Evolutionary conservation across 2,113 vertebrate genomes (phyloP), one percentile per base, ranked within the genome.

Genomic region (Cinclus mexicanus): DNA sequence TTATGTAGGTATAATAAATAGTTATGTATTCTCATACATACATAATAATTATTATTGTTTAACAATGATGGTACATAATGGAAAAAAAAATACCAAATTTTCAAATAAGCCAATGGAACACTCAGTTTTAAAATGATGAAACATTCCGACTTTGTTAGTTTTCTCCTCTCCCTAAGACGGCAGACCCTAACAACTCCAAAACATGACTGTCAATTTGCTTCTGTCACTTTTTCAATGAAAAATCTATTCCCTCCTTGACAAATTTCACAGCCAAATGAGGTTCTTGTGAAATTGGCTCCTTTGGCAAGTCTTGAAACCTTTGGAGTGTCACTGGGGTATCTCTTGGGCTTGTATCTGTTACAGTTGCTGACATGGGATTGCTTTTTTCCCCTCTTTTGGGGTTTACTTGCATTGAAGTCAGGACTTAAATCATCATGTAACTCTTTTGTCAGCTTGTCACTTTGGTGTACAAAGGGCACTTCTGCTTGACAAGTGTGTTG

Each of bases 401-500:
- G 25, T 53, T 76, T 91, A 49, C 70, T 55, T 44, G 35, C 41
- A 25, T 19, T 46, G 56, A 72, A 89, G 75, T 80, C 56, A 81
- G 80, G 61, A 84, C 50, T 91, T 71, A 90, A 86, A 79, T 75
- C 82, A 93, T 47, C 49, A 24, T 41, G 55, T 61, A 94, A 74
- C 33, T 80, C 82, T 71, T 39, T n/a, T 69, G 81, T 87, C 87
- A 94, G 60, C 60, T 64, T 89, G 81, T 91, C 91, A 87, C 56
- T 85, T 42, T 0, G 6, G 70, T 44, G 53, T 44, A 49, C 67
- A 61, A 85, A 85, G 87, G 83, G 89, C 75, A 86, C 21, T 46
- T 90, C 50, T 94, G 86, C 94, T 11, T 89, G 93, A 89, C 65
- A 96, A 95, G n/a, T 33, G 67, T 68, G 35, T n/a, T 94, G 53